Evolutionary conservation across 2,888 invertebrate genomes (phyloP), one percentile per base, ranked within the genome.

Genomic region (Stramonita haemastoma): DNA sequence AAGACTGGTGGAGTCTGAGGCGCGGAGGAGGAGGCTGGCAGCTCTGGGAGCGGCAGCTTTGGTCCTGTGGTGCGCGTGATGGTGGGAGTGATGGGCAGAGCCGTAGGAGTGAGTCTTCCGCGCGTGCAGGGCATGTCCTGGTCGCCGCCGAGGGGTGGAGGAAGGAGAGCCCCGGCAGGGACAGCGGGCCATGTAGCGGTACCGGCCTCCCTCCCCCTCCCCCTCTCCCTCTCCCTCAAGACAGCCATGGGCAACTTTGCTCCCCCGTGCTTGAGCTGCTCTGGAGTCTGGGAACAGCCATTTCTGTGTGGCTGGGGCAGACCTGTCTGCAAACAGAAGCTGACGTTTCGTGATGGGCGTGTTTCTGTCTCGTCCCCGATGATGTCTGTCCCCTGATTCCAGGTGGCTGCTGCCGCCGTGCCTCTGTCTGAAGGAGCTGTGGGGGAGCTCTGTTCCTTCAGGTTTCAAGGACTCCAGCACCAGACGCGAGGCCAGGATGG

Each of bases 61-160:
- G 46, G 46, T 22, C 29, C 81, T 46, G 11, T 57, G 84, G 13
- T 85, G 84, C 13, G 15, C 4, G 29, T 57, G 84, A 17, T 57
- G 57, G 57, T 29, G 84, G 15, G 84, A 29, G 32, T 29, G 57
- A 66, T 86, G 86, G 15, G 32, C 34, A 6, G 86, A 86, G 22
- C 57, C 60, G 11, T 86, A 34, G 13, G 86, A 86, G 34, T 34
- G 86, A 32, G 86, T 86, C 34, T 86, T 86, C 34, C 86, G 11
- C 6, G 86, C 22, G 22, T 57, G 57, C 34, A 19, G 1, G 22
- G 60, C 66, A n/a, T 85, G 84, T 22, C 60, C 86, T 17, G 86
- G 86, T 86, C 86, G 56, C 17, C 86, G 86, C 1, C 86, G 60
- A 34, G 86, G 86, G 26, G 86, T 86, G 57, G 86, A 86, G 19